These are phyloP conservation scores for Norana najaformis DNA, from an alignment of 2,888 invertebrate species.

Conservation along the genomic window DNA sequence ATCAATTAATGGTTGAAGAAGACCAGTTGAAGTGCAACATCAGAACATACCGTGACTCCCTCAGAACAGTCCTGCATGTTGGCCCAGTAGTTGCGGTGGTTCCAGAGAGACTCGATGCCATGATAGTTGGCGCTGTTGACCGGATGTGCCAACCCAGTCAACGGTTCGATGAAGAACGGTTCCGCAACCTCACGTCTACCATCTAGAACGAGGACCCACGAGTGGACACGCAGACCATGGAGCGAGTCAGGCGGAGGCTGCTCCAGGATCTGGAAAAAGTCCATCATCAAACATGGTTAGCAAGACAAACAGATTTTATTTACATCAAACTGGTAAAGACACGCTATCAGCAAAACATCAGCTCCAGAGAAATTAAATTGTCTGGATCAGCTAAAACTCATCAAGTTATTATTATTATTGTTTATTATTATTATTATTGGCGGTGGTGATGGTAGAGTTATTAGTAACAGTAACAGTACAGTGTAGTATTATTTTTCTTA, in stretches of 20 bases:
- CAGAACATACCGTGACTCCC: constrained; percentile 57
- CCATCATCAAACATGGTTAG: not conserved
- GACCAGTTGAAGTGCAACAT: no score
- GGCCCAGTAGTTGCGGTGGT: constrained; percentile 74
- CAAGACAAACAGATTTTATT: not conserved
- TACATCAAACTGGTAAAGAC: not conserved
- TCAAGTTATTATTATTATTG: not conserved
- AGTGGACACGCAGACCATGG: constrained; percentile 69
- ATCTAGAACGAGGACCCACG: constrained; percentile 79
- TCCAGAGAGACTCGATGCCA: constrained; percentile 83
- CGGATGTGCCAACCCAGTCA: constrained; percentile 73
- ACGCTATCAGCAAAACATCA: not conserved
- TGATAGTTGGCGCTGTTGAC: constrained; percentile 70
- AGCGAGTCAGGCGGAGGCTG: constrained; percentile 61
- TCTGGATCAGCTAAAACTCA: no score
- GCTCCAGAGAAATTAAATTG: no score
- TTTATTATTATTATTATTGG: constrained; percentile 21
- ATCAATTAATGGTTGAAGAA: no score
- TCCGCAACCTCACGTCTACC: constrained; percentile 66
- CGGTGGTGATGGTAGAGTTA: not conserved
- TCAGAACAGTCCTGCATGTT: constrained; percentile 64
- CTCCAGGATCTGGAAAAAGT: constrained; percentile 47
- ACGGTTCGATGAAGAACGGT: constrained; percentile 81
- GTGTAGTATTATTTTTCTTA: not conserved
- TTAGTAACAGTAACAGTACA: no score